These are phyloP conservation scores for Euproctis similis DNA, from an alignment of 2,888 invertebrate genomes.

Conservation along the genomic window DNA sequence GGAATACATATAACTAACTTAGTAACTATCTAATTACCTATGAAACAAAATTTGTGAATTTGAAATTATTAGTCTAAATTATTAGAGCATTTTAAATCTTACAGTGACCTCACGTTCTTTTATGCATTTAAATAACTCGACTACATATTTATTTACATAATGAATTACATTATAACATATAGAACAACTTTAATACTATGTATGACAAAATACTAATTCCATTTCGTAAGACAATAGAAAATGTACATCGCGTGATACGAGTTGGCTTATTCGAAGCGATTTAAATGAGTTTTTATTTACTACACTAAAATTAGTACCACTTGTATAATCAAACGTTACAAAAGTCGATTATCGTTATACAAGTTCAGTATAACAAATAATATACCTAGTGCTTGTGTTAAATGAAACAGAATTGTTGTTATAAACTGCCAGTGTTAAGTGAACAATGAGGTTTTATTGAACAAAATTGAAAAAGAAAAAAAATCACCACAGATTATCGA, in stretches of 20 bases:
- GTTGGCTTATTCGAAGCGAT: slow-evolving; percentile 7
- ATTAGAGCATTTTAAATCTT: no score
- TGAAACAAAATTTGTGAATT: no score
- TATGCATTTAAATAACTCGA: no score
- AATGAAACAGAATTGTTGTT: slow-evolving; percentile 25
- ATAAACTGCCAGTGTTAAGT: slow-evolving; percentile 24
- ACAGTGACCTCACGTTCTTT: no score
- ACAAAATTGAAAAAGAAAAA: slow-evolving; percentile 38
- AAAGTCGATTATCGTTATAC: slow-evolving; percentile 14
- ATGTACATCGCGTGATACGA: slow-evolving; percentile 8
- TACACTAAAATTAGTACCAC: slow-evolving; percentile 5
- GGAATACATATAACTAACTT: no score
- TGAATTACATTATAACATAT: neutral
- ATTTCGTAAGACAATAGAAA: slow-evolving; percentile 12
- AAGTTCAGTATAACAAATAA: no score
- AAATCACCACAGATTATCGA: slow-evolving; percentile 22
- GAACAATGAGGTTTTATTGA: slow-evolving; percentile 43
- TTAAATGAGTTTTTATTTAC: slow-evolving; percentile 4
- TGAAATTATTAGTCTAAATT: no score
- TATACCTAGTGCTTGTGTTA: slow-evolving; percentile 14
- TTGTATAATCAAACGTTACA: slow-evolving; percentile 12
- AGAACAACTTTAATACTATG: neutral
- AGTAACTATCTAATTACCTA: no score
- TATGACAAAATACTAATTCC: neutral
- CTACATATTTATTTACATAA: neutral